These are phyloP conservation scores for Hoplodrina ambigua DNA, from an alignment of 2,888 invertebrate species.

Conservation along the genomic window DNA sequence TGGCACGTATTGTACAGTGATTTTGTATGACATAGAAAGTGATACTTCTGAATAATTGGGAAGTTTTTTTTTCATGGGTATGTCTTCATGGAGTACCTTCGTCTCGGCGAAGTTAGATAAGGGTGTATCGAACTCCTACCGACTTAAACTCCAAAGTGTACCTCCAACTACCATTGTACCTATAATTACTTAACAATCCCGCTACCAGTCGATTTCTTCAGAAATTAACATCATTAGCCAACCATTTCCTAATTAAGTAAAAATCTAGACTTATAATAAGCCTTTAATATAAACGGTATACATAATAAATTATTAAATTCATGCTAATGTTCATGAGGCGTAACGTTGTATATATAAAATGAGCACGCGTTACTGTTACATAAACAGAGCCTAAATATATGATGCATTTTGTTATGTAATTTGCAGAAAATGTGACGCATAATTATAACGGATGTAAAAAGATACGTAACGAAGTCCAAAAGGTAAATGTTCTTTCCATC, in stretches of 20 bases:
- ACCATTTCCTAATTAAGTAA: slow-evolving; percentile 19
- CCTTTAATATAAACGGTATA: slow-evolving; percentile 22
- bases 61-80: too few relatives aligned
- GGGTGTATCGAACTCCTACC: too few relatives aligned
- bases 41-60: too few relatives aligned
- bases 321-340: slow-evolving; percentile 23
- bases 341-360: slow-evolving; percentile 26
- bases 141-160: too few relatives aligned
- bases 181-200: neutral
- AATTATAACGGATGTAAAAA: neutral
- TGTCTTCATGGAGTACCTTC: too few relatives aligned
- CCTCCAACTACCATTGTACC: too few relatives aligned
- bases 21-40: too few relatives aligned
- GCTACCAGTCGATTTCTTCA: neutral
- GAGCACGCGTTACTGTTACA: slow-evolving; percentile 33
- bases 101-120: too few relatives aligned
- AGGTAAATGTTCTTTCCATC: too few relatives aligned
- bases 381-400: slow-evolving; percentile 28
- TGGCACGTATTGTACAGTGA: too few relatives aligned
- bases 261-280: slow-evolving; percentile 20
- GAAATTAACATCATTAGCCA: slow-evolving; percentile 32
- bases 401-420: slow-evolving; percentile 27
- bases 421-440: slow-evolving; percentile 1
- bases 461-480: too few relatives aligned
- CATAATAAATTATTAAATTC: slow-evolving; percentile 32